Conservation (phyloP, 2,888 invertebrate genomes). For the Callyntrura guangdongensis region DNA sequence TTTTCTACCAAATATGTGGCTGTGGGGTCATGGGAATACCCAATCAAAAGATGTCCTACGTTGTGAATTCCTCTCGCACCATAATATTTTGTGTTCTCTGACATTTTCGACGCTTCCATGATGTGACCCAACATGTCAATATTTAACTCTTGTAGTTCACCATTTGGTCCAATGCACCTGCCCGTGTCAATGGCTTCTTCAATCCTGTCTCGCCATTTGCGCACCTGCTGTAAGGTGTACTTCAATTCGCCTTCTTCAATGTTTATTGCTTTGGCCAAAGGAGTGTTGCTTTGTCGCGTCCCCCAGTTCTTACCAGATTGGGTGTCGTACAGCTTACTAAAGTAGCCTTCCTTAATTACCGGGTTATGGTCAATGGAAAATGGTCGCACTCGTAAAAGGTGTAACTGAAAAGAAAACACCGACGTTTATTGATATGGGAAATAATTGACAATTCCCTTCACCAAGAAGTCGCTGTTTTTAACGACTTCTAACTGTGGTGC, state of each 20-base stretch:
- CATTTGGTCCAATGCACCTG: neutral
- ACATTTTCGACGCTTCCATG: conserved; percentile 90
- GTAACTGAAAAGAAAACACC: too few species aligned
- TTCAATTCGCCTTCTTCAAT: neutral
- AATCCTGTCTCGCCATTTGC: conserved; percentile 92
- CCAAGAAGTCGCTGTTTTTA: too few species aligned
- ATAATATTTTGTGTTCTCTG: conserved; percentile 81
- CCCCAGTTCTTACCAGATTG: conserved; percentile 82
- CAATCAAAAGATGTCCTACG: conserved; percentile 92
- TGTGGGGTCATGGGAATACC: conserved; percentile 93
- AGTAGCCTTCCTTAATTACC: conserved; percentile 92
- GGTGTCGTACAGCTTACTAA: conserved; percentile 89
- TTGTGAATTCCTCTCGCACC: conserved; percentile 91
- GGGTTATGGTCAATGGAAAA: conserved; percentile 89
- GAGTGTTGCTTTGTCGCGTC: conserved; percentile 78
- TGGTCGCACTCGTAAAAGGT: conserved; percentile 89
- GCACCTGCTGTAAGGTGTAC: conserved; percentile 88
- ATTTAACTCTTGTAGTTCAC: conserved; percentile 87
- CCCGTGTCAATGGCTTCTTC: conserved; percentile 90
- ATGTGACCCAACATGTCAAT: conserved; percentile 94
- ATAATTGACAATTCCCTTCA: too few species aligned
- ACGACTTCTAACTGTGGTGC: too few species aligned
- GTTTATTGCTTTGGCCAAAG: conserved; percentile 23
- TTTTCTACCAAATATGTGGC: conserved; percentile 87
- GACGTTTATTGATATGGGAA: too few species aligned